These are phyloP conservation scores for Napeogenes inachia DNA, from an alignment of 2,888 invertebrate genomes.

Conservation along the genomic window DNA sequence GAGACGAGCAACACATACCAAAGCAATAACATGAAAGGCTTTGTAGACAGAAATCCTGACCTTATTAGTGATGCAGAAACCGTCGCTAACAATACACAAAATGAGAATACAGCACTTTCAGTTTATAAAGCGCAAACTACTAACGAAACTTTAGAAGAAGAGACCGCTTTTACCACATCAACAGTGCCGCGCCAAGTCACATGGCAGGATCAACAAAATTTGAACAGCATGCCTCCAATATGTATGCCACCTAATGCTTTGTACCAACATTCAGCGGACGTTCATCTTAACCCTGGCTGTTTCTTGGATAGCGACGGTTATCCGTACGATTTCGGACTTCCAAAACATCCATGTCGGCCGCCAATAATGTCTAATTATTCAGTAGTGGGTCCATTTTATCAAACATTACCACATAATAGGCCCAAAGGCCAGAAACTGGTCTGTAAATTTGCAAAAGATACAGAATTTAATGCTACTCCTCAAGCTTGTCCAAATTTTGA, in stretches of 20 bases:
- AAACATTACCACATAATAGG: constrained; percentile 87
- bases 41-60: constrained; percentile 85
- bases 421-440: constrained; percentile 75
- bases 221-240: constrained; percentile 46
- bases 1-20: constrained; percentile 74
- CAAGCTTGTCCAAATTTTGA: constrained; percentile 65
- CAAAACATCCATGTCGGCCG: constrained; percentile 77
- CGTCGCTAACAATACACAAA: constrained; percentile 69
- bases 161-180: constrained; percentile 62
- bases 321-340: constrained; percentile 86
- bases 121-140: constrained; percentile 66
- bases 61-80: constrained; percentile 87
- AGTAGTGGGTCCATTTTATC: constrained; percentile 78
- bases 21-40: constrained; percentile 71
- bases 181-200: constrained; percentile 73
- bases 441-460: constrained; percentile 72
- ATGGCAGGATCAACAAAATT: constrained; percentile 73
- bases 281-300: constrained; percentile 85
- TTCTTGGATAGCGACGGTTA: constrained; percentile 88
- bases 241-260: constrained; percentile 76
- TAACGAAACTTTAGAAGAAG: constrained; percentile 64
- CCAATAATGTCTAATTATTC: constrained; percentile 68
- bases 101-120: constrained; percentile 66
- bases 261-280: constrained; percentile 83
- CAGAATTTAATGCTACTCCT: constrained; percentile 63